A percentile compares a stretch with the other conserved stretches of the same genome.
Evolutionary conservation across 2,113 vertebrate species (phyloP).

Genomic region (Asarcornis scutulata): DNA sequence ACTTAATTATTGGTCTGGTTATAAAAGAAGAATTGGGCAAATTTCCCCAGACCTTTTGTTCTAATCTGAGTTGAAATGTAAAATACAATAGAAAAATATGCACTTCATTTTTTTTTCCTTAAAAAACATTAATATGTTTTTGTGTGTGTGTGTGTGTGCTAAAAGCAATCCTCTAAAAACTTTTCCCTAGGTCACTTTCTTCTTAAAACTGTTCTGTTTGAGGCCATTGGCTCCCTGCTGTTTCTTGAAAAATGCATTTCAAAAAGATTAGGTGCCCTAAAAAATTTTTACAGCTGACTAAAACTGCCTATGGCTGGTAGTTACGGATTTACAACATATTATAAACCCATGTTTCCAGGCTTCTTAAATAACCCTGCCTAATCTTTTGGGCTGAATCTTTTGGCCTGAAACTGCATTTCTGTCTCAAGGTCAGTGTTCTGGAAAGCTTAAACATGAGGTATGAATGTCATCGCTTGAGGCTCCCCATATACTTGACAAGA

Average conservation of each 20-base stretch:
- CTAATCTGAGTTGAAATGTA: background rate
- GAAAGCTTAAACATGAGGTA: slow-evolving; percentile 22
- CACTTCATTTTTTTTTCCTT: background rate
- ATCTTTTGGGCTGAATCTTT: background rate
- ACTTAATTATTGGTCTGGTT: background rate
- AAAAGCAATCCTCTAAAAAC: background rate
- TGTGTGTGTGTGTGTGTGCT: background rate
- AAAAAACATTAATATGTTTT: background rate
- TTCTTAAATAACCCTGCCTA: background rate
- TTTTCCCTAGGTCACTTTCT: background rate
- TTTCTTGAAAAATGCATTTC: background rate
- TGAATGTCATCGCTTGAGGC: background rate
- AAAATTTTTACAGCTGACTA: background rate
- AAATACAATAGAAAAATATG: background rate
- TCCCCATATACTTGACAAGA: background rate
- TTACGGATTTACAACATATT: background rate
- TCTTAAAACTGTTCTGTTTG: background rate
- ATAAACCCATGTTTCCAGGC: background rate
- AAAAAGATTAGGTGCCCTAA: background rate
- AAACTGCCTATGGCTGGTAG: background rate
- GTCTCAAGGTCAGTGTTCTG: slow-evolving; percentile 21
- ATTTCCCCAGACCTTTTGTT: background rate
- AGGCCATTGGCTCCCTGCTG: background rate
- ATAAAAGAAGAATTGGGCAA: background rate
- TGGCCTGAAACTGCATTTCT: background rate